Evolutionary conservation across 2,797 vertebrate genomes (phyloP).

Genomic region (Lepidocolaptes lacrymiger): DNA sequence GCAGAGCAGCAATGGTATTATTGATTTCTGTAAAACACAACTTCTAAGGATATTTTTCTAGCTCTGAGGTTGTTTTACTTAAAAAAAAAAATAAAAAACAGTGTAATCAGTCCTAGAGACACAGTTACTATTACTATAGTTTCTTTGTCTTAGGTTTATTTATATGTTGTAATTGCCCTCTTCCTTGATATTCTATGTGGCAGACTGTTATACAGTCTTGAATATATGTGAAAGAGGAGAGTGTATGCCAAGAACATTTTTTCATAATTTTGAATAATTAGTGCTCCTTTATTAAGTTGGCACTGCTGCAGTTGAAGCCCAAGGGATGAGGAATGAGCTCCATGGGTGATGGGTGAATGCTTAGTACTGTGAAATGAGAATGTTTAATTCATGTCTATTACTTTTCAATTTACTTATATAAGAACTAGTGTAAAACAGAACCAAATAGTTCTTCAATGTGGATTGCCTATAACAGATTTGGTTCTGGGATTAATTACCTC

Average conservation of each 20-base stretch:
- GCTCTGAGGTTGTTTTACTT: not conserved
- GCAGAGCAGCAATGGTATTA: not conserved
- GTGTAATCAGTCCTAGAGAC: not conserved
- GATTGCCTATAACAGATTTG: not conserved
- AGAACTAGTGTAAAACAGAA: not conserved
- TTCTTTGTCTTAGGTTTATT: not conserved
- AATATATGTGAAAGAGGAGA: not conserved
- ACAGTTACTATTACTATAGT: not conserved
- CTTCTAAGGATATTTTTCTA: not conserved
- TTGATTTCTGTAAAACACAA: not conserved
- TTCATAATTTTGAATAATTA: slow-evolving; percentile 10
- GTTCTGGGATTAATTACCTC: not conserved
- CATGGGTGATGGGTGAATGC: not conserved
- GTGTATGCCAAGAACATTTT: not conserved
- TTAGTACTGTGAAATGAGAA: not conserved
- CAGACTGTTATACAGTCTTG: not conserved
- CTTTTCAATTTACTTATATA: not conserved
- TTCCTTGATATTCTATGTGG: not conserved
- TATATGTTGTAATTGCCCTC: not conserved
- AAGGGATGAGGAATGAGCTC: not conserved
- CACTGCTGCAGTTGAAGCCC: not conserved
- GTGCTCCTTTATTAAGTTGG: not conserved
- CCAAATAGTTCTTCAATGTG: not conserved
- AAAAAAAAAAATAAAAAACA: not conserved
- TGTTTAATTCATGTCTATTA: slow-evolving; percentile 28